phyloP scores from a whole-genome alignment of 2,113 vertebrate genomes.

The Catharus minimus region DNA sequence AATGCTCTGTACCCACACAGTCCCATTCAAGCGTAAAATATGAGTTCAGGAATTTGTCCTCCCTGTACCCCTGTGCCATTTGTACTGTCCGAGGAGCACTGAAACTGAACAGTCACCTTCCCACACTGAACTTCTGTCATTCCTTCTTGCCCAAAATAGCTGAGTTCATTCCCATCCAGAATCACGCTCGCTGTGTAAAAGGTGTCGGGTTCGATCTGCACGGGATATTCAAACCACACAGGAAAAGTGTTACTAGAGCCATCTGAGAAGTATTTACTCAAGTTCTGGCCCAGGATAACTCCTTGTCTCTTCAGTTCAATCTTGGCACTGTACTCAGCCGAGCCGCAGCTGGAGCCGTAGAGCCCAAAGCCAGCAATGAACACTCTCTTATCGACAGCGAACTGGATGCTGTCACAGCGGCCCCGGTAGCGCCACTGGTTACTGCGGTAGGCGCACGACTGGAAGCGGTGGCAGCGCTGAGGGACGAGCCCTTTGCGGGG shows the following conservation, averaged over 20 bases:
- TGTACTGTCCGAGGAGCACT: slow-evolving; percentile 97
- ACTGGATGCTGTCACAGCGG: slow-evolving; percentile 97
- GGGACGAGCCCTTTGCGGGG: slow-evolving; percentile 89
- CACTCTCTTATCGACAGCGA: slow-evolving; percentile 93
- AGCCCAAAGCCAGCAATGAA: slow-evolving; percentile 96
- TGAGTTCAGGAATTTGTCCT: slow-evolving; percentile 95
- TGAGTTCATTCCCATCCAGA: slow-evolving; percentile 93
- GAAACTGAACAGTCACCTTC: slow-evolving; percentile 96
- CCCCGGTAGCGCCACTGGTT: slow-evolving; percentile 98
- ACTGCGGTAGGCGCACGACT: slow-evolving; percentile 96
- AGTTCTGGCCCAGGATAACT: slow-evolving; percentile 91
- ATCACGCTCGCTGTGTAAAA: slow-evolving; percentile 97
- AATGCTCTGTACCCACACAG: background rate
- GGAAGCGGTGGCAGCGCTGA: slow-evolving; percentile 95
- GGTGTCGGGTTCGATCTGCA: slow-evolving; percentile 95
- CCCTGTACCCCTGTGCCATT: slow-evolving; percentile 97
- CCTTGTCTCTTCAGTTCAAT: slow-evolving; percentile 96
- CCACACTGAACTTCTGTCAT: slow-evolving; percentile 98
- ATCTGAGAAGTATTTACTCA: slow-evolving; percentile 96
- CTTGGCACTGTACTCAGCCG: slow-evolving; percentile 94
- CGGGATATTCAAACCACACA: slow-evolving; percentile 95
- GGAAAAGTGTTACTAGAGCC: slow-evolving; percentile 97
- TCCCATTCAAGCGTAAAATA: slow-evolving; percentile 90
- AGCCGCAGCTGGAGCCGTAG: slow-evolving; percentile 95
- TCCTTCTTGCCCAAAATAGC: slow-evolving; percentile 97